Conservation (phyloP, 1,140 invertebrate species). For the Doryteuthis pealeii region DNA sequence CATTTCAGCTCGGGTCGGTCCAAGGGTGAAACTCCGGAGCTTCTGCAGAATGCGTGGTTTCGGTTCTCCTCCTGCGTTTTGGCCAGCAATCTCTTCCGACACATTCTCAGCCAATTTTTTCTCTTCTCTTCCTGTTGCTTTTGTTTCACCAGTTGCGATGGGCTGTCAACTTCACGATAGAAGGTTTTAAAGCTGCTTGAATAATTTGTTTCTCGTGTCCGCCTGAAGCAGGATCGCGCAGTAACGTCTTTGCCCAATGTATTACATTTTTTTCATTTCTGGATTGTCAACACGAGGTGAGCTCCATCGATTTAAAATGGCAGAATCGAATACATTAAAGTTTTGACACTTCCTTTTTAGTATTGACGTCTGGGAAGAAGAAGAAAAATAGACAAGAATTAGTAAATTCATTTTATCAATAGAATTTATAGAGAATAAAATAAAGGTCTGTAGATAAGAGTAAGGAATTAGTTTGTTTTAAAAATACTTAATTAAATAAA, state of each 20-base stretch:
- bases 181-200: background rate
- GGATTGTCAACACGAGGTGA: background rate
- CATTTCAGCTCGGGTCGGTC: conserved; percentile 2
- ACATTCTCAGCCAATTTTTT: background rate
- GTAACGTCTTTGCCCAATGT: no score
- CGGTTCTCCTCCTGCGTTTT: background rate
- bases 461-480: no score
- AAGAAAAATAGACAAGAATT: background rate
- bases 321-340: background rate
- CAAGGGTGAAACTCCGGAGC: conserved; percentile 1
- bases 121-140: background rate
- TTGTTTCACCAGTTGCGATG: background rate
- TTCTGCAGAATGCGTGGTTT: background rate
- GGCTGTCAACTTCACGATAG: conserved; percentile 1
- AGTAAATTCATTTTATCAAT: no score
- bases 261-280: background rate
- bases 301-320: background rate
- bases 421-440: no score
- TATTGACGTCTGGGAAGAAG: background rate
- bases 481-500: no score
- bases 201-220: background rate
- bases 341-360: background rate
- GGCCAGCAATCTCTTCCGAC: background rate
- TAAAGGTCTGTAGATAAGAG: no score
- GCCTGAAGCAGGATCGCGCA: background rate